Evolutionary conservation across 2,888 invertebrate species (phyloP), one percentile per base, ranked within the genome.

Genomic region (Latrodectus hesperus): DNA sequence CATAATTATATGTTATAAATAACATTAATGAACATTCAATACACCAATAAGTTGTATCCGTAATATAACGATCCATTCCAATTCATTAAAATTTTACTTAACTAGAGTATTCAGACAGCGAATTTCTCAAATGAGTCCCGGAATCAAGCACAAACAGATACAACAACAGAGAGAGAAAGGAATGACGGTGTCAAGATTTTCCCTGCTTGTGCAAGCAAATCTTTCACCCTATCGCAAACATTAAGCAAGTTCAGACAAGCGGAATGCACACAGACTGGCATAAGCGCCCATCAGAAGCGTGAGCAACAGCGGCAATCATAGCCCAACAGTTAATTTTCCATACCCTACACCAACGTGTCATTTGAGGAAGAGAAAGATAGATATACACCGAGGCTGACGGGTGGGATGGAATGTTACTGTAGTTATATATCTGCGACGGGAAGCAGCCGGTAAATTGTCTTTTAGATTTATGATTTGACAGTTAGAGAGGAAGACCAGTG

Each of bases 301-400:
- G 49, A 52, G 72, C 72, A 72, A 16, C n/a, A 52, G 52, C 38
- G 55, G 75, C 71, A 60, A 49, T 71, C 70, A 81, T 68, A 26
- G 70, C 75, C 38, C 52, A 71, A 77, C 84, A 84, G 84, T 84
- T 84, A 84, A 84, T 84, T 84, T 84, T 84, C 84, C 77, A 67
- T 72, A 64, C 84, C 84, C 76, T 84, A 0, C 84, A 78, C 60
- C 55, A 77, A 72, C 77, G 84, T 84, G 84, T 84, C 84, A 84
- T 84, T 84, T 78, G 77, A 65, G 72, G 60, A 72, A 60, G 72
- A 76, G 38, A 55, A 65, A 65, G 71, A 74, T 68, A 82, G 68
- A 71, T 68, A 70, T 55, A 75, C 74, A 68, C 64, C 38, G 68
- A 17, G 38, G 11, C 16, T 16, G 55, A 16, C 11, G 51, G 22